phyloP scores from a whole-genome alignment of 2,113 vertebrate species.

The Xenopus borealis region DNA sequence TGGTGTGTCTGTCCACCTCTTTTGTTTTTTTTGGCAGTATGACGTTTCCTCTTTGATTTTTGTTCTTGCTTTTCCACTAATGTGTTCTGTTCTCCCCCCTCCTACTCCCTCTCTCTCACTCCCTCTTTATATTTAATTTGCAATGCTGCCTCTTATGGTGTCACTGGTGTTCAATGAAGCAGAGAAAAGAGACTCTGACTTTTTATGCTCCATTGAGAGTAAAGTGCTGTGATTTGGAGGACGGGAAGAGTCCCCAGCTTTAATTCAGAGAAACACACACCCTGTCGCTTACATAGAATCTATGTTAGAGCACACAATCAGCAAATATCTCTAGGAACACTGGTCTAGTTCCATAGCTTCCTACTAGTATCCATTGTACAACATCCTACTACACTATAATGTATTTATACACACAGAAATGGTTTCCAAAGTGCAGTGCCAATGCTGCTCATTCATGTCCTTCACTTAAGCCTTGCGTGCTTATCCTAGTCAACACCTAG shows the following conservation, averaged over 20 bases:
- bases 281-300: conserved; percentile 19
- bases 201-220: conserved; percentile 44
- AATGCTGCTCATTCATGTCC: too few relatives aligned
- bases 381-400: too few relatives aligned
- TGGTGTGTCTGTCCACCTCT: neutral
- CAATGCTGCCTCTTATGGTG: conserved; percentile 25
- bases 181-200: conserved; percentile 41
- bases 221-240: conserved; percentile 41
- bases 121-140: neutral
- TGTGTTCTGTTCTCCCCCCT: neutral
- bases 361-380: too few relatives aligned
- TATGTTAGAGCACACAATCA: too few relatives aligned
- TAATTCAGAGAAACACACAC: conserved; percentile 22
- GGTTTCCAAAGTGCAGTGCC: too few relatives aligned
- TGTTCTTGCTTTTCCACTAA: neutral
- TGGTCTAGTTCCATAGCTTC: too few relatives aligned
- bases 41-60: neutral
- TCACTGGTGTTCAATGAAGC: conserved; percentile 41
- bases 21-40: neutral
- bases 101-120: neutral
- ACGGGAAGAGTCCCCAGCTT: conserved; percentile 30
- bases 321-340: too few relatives aligned
- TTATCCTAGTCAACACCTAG: too few relatives aligned
- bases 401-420: too few relatives aligned
- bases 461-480: too few relatives aligned